phyloP scores from a whole-genome alignment of 1,140 invertebrate genomes.

The Anoplophora glabripennis region DNA sequence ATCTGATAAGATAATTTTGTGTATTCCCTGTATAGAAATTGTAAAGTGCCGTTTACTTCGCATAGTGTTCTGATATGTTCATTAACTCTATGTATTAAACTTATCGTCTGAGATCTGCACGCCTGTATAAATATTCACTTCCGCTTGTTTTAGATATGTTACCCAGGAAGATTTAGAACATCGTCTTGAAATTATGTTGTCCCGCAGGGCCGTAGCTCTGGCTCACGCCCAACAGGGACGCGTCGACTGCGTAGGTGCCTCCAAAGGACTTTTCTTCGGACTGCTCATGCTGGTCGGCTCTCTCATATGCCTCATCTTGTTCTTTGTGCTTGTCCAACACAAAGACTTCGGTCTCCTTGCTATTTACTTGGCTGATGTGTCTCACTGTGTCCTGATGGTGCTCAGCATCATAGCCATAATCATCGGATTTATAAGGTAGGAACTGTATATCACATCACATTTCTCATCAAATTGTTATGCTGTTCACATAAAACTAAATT shows the following conservation, averaged over 20 bases:
- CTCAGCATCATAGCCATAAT: conserved; percentile 85
- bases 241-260: conserved; percentile 89
- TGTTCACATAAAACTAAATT: too few relatives aligned
- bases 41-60: too few relatives aligned
- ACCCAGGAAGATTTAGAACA: conserved; percentile 83
- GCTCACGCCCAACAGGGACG: conserved; percentile 75
- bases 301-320: conserved; percentile 88
- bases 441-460: not conserved
- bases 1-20: too few relatives aligned
- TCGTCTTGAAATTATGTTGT: conserved; percentile 78
- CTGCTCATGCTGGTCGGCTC: conserved; percentile 86
- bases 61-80: conserved; percentile 1
- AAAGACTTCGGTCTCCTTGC: conserved; percentile 75
- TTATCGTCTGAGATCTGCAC: not conserved
- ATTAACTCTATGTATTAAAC: not conserved
- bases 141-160: conserved; percentile 54
- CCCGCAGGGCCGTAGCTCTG: conserved; percentile 75
- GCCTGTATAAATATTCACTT: not conserved
- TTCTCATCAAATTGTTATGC: not conserved
- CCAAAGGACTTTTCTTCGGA: conserved; percentile 91
- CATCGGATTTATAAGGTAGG: conserved; percentile 82
- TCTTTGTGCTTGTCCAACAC: conserved; percentile 89
- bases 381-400: conserved; percentile 83
- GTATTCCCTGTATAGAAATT: too few relatives aligned
- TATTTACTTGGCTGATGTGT: conserved; percentile 86